Evolutionary conservation across 1,140 invertebrate genomes (phyloP).

Genomic region (Aphelinus atriplicis): DNA sequence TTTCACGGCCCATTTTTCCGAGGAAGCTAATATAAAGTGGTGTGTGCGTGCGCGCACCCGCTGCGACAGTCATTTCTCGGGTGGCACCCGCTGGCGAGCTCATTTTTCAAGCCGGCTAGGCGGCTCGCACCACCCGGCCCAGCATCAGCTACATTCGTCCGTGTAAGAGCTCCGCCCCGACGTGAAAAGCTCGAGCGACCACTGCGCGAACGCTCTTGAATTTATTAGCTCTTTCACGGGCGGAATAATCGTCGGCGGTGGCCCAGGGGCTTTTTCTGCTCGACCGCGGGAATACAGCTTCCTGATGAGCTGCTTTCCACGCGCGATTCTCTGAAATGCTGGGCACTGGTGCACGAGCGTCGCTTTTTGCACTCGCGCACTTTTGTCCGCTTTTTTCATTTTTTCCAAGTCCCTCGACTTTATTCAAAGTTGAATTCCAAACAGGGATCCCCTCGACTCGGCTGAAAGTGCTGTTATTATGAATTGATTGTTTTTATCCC

Average conservation of each 20-base stretch:
- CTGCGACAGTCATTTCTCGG: not conserved
- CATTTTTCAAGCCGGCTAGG: not conserved
- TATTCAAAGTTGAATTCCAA: slow-evolving; percentile 11
- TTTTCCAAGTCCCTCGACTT: not conserved
- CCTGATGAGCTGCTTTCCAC: slow-evolving; percentile 19
- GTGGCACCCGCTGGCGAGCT: not conserved
- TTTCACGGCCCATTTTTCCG: too few species aligned
- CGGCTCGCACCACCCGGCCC: not conserved
- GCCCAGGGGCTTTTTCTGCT: not conserved
- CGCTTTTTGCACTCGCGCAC: not conserved
- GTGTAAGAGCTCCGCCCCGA: too few species aligned
- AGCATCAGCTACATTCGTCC: not conserved
- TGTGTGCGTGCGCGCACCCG: too few species aligned
- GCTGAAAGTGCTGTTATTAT: not conserved
- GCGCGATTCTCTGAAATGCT: not conserved
- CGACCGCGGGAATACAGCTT: not conserved
- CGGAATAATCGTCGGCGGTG: not conserved
- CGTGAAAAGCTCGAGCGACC: not conserved
- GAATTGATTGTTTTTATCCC: not conserved
- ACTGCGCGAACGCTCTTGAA: slow-evolving; percentile 11
- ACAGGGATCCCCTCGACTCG: not conserved
- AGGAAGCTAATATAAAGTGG: too few species aligned
- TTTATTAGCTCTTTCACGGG: slow-evolving; percentile 1
- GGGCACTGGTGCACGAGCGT: not conserved
- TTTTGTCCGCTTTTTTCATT: not conserved